A percentile compares a stretch with the other conserved stretches of the same genome.
Evolutionary conservation across 2,888 invertebrate species (phyloP).

Genomic region (Dioctria linearis): DNA sequence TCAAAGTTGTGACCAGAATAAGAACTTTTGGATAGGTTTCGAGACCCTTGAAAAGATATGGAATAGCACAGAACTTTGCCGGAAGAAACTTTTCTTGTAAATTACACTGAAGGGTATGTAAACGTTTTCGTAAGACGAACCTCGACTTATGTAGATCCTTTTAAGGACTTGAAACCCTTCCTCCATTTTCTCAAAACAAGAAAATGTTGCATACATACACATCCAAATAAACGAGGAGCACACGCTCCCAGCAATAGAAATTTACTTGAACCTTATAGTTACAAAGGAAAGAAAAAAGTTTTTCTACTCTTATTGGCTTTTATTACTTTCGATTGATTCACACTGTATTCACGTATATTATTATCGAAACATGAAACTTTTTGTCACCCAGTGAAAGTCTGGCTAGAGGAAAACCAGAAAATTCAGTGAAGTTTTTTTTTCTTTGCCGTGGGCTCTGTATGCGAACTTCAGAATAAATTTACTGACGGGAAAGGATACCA

Average conservation of each 20-base stretch:
- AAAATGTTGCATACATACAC: background rate
- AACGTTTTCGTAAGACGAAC: constrained; percentile 55
- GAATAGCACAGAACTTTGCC: background rate
- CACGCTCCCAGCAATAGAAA: background rate
- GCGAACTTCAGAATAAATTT: constrained; percentile 20
- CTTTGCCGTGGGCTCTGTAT: background rate
- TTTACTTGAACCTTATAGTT: background rate
- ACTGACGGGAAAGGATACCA: background rate
- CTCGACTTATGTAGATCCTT: constrained; percentile 32
- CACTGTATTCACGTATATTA: constrained; percentile 43
- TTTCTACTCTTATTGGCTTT: constrained; percentile 47
- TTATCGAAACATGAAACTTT: constrained; percentile 41
- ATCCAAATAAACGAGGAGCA: background rate
- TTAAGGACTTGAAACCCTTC: constrained; percentile 35
- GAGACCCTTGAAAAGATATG: constrained; percentile 11
- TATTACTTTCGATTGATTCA: constrained; percentile 50
- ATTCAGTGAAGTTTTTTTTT: too few species aligned
- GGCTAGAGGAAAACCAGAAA: background rate
- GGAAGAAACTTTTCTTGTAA: constrained; percentile 58
- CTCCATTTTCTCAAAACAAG: constrained; percentile 4
- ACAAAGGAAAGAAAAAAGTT: constrained; percentile 11
- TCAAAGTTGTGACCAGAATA: constrained; percentile 3
- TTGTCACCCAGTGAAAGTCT: background rate
- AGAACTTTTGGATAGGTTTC: constrained; percentile 34
- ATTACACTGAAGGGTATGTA: constrained; percentile 58